Conservation (phyloP, 2,113 vertebrate species). For the Ophiodon elongatus region DNA sequence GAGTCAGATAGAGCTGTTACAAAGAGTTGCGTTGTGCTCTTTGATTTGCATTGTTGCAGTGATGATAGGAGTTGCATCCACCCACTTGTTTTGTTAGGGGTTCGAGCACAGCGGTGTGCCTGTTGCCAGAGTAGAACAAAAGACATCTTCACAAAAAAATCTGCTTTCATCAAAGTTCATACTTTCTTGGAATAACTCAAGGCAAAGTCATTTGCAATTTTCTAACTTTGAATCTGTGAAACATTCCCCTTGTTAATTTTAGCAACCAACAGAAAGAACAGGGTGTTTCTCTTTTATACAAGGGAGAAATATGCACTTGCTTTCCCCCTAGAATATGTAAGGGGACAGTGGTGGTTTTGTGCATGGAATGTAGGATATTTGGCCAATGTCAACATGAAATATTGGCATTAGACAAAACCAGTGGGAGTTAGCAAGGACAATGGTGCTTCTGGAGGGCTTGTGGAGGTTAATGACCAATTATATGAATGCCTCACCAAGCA, state of each 20-base stretch:
- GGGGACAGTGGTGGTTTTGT: slow-evolving; percentile 45
- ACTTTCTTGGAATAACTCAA: slow-evolving; percentile 52
- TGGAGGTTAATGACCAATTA: slow-evolving; percentile 85
- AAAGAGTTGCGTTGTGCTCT: slow-evolving; percentile 45
- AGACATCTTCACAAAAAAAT: slow-evolving; percentile 3
- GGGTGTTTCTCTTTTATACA: slow-evolving; percentile 3
- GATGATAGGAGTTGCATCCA: slow-evolving; percentile 46
- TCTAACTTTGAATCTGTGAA: slow-evolving; percentile 33
- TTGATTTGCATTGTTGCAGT: slow-evolving; percentile 57
- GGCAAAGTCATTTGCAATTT: slow-evolving; percentile 54
- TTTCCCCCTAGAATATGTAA: slow-evolving; percentile 1
- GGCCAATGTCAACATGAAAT: slow-evolving; percentile 71
- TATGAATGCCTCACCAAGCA: slow-evolving; percentile 81
- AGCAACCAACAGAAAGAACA: slow-evolving; percentile 8
- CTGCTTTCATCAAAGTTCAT: slow-evolving; percentile 44
- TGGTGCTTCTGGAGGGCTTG: slow-evolving; percentile 71
- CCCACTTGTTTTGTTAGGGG: slow-evolving; percentile 66
- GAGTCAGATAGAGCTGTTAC: slow-evolving; percentile 38
- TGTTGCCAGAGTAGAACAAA: slow-evolving; percentile 52
- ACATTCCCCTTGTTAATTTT: slow-evolving; percentile 41
- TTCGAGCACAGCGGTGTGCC: slow-evolving; percentile 41
- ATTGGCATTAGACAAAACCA: slow-evolving; percentile 73
- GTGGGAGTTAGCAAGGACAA: slow-evolving; percentile 78
- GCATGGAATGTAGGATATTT: slow-evolving; percentile 50
- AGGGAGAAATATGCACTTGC: slow-evolving; percentile 4